phyloP scores from a whole-genome alignment of 2,888 invertebrate genomes.

The Creontiades dilutus region DNA sequence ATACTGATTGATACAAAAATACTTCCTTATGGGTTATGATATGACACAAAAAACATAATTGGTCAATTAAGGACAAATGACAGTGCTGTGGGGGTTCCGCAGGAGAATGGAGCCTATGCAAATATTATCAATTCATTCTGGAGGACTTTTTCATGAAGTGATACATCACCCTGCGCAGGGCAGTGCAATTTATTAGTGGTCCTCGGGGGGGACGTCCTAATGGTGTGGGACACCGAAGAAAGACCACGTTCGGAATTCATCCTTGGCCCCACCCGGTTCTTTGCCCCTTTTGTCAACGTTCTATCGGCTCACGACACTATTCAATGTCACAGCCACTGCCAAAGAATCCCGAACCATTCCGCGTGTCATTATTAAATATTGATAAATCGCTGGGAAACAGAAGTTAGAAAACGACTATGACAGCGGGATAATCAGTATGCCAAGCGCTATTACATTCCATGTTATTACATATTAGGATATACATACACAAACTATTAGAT shows the following conservation, averaged over 20 bases:
- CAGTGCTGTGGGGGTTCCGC: background rate
- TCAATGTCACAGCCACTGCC: background rate
- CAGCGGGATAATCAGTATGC: background rate
- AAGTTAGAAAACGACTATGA: background rate
- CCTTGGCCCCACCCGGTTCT: conserved; percentile 68
- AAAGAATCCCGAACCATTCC: background rate
- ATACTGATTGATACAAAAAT: background rate
- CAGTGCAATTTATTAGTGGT: conserved; percentile 43
- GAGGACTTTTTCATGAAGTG: background rate
- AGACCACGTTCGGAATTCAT: conserved; percentile 59
- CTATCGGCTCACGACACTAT: background rate
- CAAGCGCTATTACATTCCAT: too few relatives aligned
- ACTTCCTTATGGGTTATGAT: background rate
- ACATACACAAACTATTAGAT: too few relatives aligned
- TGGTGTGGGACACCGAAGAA: conserved; percentile 2
- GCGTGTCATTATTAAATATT: background rate
- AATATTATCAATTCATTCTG: background rate
- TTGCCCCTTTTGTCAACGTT: conserved; percentile 56
- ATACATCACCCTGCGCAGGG: background rate
- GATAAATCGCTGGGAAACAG: background rate
- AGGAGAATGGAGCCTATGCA: background rate
- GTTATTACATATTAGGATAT: too few relatives aligned
- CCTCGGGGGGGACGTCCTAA: background rate
- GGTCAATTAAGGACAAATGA: background rate
- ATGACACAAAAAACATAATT: background rate